Base-by-base conservation (phyloP, 2,113 vertebrate genomes). In the Macheiramphus alcinus region DNA sequence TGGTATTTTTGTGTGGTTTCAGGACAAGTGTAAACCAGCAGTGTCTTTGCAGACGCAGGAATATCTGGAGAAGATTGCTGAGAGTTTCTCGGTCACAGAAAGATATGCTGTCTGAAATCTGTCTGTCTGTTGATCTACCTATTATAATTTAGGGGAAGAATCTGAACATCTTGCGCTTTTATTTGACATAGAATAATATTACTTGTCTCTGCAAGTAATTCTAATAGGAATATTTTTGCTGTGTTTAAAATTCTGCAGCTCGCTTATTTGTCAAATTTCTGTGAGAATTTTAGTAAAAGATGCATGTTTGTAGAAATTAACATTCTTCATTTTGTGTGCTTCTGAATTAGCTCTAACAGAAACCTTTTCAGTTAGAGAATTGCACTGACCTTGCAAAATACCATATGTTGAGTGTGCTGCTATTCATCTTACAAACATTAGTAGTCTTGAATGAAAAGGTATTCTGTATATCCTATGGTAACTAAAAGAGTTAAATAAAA, bases 221-320 rank as follows among this genome's bases (percentile, higher is more conserved):
- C 38, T 45, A 74, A 62, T 50, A 76, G 23, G 59, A 93, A 76
- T 11, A n/a, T 84, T 93, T 95, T 61, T 91, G 7, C 78, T 29
- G 1, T 56, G 21, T 85, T 85, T 80, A 94, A 86, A 78, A 55
- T 68, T 88, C 34, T 32, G 43, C 55, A 55, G 88, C 50, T 88
- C 65, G 94, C 80, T 93, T 98, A 96, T 97, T 97, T 97, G 95
- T 97, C 96, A 95, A 74, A 75, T 97, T 98, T 92, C 36, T 47
- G 2, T 10, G 45, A 40, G 48, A 82, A 76, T 71, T 89, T 94
- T 59, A 61, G 68, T 71, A 83, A 90, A 96, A 81, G 0, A 11
- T 80, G 29, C n/a, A 76, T 85, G 13, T 32, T 95, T 91, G 84
- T 74, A 90, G 67, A 80, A 72, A 47, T 58, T 40, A 47, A 8